Conservation (phyloP, 2,113 vertebrate genomes). For the Periophthalmus modestus region DNA sequence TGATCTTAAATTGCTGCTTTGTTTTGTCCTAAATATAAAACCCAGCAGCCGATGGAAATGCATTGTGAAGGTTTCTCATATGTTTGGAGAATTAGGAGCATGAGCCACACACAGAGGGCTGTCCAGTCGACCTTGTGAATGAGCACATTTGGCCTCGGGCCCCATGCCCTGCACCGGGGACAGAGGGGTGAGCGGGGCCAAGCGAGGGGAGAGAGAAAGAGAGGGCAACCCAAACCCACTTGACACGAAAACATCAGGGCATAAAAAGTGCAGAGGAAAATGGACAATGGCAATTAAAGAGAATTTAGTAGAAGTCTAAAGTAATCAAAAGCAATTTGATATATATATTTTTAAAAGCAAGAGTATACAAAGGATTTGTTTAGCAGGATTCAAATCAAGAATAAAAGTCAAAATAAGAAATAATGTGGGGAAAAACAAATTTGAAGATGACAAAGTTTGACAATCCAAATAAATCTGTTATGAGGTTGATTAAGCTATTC, state of each 20-base stretch:
- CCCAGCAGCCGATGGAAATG: slow-evolving; percentile 19
- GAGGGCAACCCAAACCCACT: slow-evolving; percentile 59
- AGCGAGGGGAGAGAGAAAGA: slow-evolving; percentile 22
- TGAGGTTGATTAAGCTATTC: no score
- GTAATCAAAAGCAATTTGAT: no score
- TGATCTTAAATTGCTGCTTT: background rate
- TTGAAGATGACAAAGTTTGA: no score
- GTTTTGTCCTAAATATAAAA: background rate
- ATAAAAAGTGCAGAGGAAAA: background rate
- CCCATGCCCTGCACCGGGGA: slow-evolving; percentile 50
- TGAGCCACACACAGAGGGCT: slow-evolving; percentile 51
- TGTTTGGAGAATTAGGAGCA: slow-evolving; percentile 35
- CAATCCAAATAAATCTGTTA: no score
- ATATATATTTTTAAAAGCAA: no score
- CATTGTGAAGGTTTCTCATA: slow-evolving; percentile 6
- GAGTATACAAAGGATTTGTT: no score
- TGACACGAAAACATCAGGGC: slow-evolving; percentile 54
- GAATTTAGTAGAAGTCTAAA: no score
- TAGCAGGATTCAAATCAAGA: no score
- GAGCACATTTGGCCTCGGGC: slow-evolving; percentile 66
- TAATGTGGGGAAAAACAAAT: no score
- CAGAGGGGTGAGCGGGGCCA: slow-evolving; percentile 31
- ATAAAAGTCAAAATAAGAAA: no score
- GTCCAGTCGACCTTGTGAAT: slow-evolving; percentile 60
- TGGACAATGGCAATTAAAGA: background rate